Conservation (phyloP, 2,888 invertebrate genomes). For the Aspidiotus destructor region DNA sequence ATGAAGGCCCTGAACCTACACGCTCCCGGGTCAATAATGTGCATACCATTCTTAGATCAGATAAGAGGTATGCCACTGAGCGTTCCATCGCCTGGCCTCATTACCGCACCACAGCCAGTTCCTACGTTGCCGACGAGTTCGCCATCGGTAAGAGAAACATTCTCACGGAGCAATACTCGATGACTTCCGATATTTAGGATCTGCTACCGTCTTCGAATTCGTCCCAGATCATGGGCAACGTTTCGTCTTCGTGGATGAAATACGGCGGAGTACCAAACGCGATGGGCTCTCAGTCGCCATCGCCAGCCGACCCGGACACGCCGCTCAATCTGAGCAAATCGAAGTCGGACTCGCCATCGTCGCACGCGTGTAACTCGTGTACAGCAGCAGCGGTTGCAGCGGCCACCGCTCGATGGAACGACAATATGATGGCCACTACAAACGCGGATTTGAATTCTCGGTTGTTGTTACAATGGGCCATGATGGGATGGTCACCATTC, state of each 20-base stretch:
- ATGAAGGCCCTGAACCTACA: conserved; percentile 49
- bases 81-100: not conserved
- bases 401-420: conserved; percentile 36
- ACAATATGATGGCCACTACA: conserved; percentile 38
- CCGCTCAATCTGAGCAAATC: conserved; percentile 85
- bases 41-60: conserved; percentile 62
- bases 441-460: conserved; percentile 44
- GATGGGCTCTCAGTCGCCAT: conserved; percentile 31
- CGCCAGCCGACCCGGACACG: conserved; percentile 59
- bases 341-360: conserved; percentile 43
- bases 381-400: too few species aligned
- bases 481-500: conserved; percentile 51
- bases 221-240: conserved; percentile 6
- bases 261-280: conserved; percentile 2
- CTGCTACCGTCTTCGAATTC: not conserved
- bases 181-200: too few species aligned
- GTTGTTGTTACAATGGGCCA: conserved; percentile 50
- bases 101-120: conserved; percentile 10
- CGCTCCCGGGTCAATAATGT: conserved; percentile 55
- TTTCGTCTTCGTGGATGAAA: conserved; percentile 15
- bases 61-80: conserved; percentile 40
- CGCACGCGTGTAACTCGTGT: conserved; percentile 36
- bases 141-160: conserved; percentile 12
- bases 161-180: not conserved
- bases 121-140: conserved; percentile 8